Base-by-base conservation (phyloP, 2,888 invertebrate genomes). In the Dromius quadrimaculatus region DNA sequence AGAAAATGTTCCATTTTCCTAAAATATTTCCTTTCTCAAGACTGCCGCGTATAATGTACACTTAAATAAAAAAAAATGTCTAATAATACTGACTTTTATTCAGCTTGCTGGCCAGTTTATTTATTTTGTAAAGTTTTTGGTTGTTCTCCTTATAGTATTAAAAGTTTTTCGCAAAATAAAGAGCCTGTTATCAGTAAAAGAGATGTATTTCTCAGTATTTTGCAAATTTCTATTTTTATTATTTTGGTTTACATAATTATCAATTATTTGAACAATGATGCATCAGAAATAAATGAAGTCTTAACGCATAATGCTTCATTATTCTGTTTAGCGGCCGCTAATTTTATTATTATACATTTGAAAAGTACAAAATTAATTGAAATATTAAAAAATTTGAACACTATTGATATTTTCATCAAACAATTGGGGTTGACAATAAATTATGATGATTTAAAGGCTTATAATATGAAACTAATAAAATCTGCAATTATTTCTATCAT, bases 51-150 rank as follows among this genome's bases (percentile, higher is more conserved):
- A n/a, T n/a, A n/a, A n/a, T n/a, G n/a, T n/a, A n/a, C n/a, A n/a
- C n/a, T n/a, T n/a, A n/a, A n/a, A n/a, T n/a, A 23, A 47, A 23
- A 23, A 47, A 47, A 47, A 22, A 47, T 47, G 22, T 47, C 47
- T 1, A 47, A 47, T 2, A 47, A 47, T 22, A 47, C 13, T 2
- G 47, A 47, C 11, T 47, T 47, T 47, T 22, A 22, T 47, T 22
- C 47, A 1, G 47, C 47, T n/a, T 13, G 13, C 11, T 47, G 47
- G 23, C 47, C 47, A 13, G 11, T 47, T 22, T 47, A 41, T 47
- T 47, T 47, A 47, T n/a, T 23, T 47, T 47, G 47, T 8, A 47
- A 47, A 20, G 13, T 47, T 22, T 47, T 47, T 11, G 47, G 47
- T 13, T 41, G 11, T 22, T 20, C 13, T 22, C 22, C 47, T 8